Evolutionary conservation across 1,140 invertebrate genomes (phyloP), one percentile per base, ranked within the genome.

Genomic region (Pteromalus puparum): DNA sequence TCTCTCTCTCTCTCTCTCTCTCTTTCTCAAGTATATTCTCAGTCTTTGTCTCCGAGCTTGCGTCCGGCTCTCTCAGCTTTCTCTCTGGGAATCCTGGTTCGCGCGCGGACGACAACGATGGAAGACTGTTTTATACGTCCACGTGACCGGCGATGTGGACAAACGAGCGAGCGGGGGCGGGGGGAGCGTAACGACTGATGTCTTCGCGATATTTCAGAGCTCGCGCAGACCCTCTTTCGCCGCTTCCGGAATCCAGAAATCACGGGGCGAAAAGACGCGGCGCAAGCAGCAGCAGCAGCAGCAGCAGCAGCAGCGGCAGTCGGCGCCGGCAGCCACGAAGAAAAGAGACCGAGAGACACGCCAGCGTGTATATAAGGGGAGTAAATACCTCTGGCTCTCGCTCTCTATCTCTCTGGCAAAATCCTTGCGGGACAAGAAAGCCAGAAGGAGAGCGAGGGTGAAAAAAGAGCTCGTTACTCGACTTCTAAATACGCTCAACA

Each of bases 141-240:
- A 75, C 83, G 68, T 67, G 78, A 78, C 75, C 74, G 76, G 70
- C 85, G 84, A 89, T 87, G 86, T 85, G 88, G 72, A 88, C 87
- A 89, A 89, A 89, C 87, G 86, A 89, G 75, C 74, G 53, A 30
- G 53, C n/a, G 38, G 74, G 10, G 18, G 65, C 7, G 38, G 74
- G 53, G 73, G 79, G 79, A 72, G 46, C 82, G 86, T 88, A 87
- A 89, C 85, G 86, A 87, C 88, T 87, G 88, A 90, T 87, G 87
- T 87, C 83, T 86, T 81, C 42, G 86, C 88, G 87, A 89, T 90
- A 89, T 90, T 90, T 89, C 88, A 89, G 79, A 70, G 77, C 26
- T n/a, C 53, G 46, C 24, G 68, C 70, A 24, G 70, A 80, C 74
- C 74, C 76, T 74, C 65, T 79, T 68, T 61, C 80, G 81, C 38